Evolutionary conservation across 2,888 invertebrate species (phyloP).

Genomic region (Cheilosia vernalis): DNA sequence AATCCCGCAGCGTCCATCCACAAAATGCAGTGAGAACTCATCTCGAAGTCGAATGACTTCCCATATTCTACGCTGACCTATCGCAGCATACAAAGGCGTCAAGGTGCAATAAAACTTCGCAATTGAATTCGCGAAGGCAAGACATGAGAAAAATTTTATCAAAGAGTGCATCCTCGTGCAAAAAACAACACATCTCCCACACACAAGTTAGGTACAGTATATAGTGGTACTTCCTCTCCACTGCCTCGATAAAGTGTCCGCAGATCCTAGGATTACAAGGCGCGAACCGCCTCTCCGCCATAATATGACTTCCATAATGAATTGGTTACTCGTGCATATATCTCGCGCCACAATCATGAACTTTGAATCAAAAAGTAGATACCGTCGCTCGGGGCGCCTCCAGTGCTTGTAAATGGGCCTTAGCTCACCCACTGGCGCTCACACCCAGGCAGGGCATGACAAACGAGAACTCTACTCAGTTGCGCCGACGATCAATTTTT

Average conservation of each 20-base stretch:
- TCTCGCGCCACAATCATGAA: constrained; percentile 62
- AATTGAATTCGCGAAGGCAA: constrained; percentile 57
- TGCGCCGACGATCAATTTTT: constrained; percentile 68
- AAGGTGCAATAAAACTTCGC: constrained; percentile 64
- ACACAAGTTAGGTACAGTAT: constrained; percentile 13
- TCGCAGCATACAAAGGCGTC: constrained; percentile 37
- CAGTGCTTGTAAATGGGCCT: constrained; percentile 43
- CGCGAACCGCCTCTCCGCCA: constrained; percentile 46
- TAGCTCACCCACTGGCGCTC: constrained; percentile 71
- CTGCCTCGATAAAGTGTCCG: constrained; percentile 25
- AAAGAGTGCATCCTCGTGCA: constrained; percentile 31
- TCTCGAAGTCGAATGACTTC: not conserved
- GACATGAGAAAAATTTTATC: constrained; percentile 4
- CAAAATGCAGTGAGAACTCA: not conserved
- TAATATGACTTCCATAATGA: constrained; percentile 54
- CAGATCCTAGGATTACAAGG: constrained; percentile 57
- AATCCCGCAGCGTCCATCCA: constrained; percentile 55
- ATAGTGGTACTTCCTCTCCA: constrained; percentile 18
- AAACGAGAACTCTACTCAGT: constrained; percentile 39
- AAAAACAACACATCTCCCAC: constrained; percentile 37
- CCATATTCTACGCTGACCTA: constrained; percentile 26
- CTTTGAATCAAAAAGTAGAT: constrained; percentile 53
- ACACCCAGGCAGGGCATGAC: constrained; percentile 64
- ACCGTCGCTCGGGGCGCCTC: constrained; percentile 25
- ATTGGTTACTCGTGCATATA: constrained; percentile 58